Evolutionary conservation across 2,797 vertebrate species (phyloP), one percentile per base, ranked within the genome.

Genomic region (Salarias fasciatus): DNA sequence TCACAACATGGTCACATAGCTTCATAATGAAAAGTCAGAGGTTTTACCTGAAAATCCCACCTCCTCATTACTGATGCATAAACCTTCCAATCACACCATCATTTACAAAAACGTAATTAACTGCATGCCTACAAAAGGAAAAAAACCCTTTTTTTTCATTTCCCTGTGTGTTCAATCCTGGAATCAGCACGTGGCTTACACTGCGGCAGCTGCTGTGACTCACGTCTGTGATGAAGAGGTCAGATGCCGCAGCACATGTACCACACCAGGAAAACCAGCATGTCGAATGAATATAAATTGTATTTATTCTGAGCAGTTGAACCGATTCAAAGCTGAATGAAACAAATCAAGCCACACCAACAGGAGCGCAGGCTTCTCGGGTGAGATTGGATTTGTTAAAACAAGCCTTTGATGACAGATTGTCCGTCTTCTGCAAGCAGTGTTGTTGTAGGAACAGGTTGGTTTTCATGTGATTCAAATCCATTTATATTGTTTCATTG

Each of bases 131-230:
- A 24, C 18, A 18, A 24, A 24, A 24, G 2, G 18, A 24, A 24
- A 24, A 2, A 24, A 24, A 18, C 18, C 18, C 18, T 24, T 24
- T 6, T 15, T 35, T 35, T 35, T 35, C 9, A 6, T 35, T 35
- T 35, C 35, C 31, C 8, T 35, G 33, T 35, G 6, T 35, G 33
- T 4, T 35, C 6, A 35, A 9, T 33, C 33, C 33, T 30, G n/a
- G 51, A 18, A 24, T 24, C 18, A 24, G 18, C 9, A 12, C 14
- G 24, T 29, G 29, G 12, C 24, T n/a, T 61, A 35, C 33, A 35
- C 6, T 4, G 1, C 41, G 40, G 31, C 42, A 37, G 42, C 40
- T 11, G 6, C 3, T 43, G 15, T 72, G 57, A 69, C 43, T 79
- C 60, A 70, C 10, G 8, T 24, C 37, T 53, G 47, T 56, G 36